Conservation (phyloP, 2,797 vertebrate species). For the Hapalemur alaotrensis region DNA sequence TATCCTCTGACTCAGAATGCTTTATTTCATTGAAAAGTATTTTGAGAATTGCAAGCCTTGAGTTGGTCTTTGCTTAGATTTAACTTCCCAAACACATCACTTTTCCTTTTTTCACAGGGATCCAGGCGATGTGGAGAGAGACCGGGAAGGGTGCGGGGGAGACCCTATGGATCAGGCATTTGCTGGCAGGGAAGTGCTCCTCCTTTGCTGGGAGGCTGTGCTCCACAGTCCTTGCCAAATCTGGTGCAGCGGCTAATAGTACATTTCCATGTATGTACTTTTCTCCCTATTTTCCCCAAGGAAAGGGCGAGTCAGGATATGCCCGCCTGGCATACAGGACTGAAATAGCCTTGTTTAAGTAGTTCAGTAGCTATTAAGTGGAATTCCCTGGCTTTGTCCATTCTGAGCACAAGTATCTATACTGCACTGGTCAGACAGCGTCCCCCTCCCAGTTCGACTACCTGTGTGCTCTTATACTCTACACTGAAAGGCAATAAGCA, state of each 20-base stretch:
- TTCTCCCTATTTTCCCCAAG: slow-evolving; percentile 55
- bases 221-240: background rate
- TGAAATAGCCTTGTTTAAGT: slow-evolving; percentile 62
- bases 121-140: background rate
- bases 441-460: background rate
- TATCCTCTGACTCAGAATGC: slow-evolving; percentile 72
- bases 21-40: slow-evolving; percentile 69
- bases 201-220: background rate
- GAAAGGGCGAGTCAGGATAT: slow-evolving; percentile 76
- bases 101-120: slow-evolving; percentile 18
- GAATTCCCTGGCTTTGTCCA: background rate
- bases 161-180: background rate
- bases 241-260: background rate
- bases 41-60: slow-evolving; percentile 60
- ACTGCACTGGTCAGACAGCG: background rate
- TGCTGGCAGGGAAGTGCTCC: background rate
- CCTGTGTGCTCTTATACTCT: background rate
- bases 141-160: background rate
- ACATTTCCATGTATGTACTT: slow-evolving; percentile 63
- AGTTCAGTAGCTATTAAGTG: background rate
- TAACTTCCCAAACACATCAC: slow-evolving; percentile 10
- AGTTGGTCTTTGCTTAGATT: slow-evolving; percentile 1
- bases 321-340: background rate
- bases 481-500: background rate
- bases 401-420: background rate